A percentile compares a stretch with the other conserved stretches of the same genome.
These are phyloP conservation scores for Drosophila setifemur DNA, from an alignment of 1,140 invertebrate species.

Conservation along the genomic window DNA sequence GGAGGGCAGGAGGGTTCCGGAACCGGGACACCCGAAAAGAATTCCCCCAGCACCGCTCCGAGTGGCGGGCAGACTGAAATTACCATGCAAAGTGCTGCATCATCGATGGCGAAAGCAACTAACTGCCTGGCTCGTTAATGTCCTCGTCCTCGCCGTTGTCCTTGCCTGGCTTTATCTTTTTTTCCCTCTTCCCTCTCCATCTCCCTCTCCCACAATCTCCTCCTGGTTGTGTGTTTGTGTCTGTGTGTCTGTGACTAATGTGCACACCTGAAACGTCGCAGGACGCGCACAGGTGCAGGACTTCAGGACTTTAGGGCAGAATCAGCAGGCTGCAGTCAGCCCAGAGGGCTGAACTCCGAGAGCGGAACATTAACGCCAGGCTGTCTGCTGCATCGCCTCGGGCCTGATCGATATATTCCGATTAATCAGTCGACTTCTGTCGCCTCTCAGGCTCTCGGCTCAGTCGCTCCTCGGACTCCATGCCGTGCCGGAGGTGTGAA, in stretches of 20 bases:
- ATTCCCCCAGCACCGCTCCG: constrained; percentile 17
- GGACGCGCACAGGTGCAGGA: constrained; percentile 71
- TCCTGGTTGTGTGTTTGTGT: constrained; percentile 22
- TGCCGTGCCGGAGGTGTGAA: constrained; percentile 69
- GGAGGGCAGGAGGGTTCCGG: background rate
- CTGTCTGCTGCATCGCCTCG: constrained; percentile 54
- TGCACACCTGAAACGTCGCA: constrained; percentile 74
- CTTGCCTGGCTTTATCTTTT: constrained; percentile 47
- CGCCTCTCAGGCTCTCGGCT: too few species aligned
- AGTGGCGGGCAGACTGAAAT: constrained; percentile 33
- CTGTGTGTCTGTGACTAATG: constrained; percentile 66
- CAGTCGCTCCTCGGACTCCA: constrained; percentile 25
- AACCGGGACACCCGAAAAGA: constrained; percentile 20
- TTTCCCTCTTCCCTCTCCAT: constrained; percentile 2
- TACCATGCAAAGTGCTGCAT: constrained; percentile 70
- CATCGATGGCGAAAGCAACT: constrained; percentile 52
- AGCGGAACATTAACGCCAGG: constrained; percentile 64
- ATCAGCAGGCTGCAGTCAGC: constrained; percentile 31
- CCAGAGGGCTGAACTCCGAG: background rate
- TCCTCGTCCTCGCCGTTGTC: constrained; percentile 48
- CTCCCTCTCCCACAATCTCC: background rate
- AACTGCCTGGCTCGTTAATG: constrained; percentile 79
- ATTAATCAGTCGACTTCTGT: constrained; percentile 74
- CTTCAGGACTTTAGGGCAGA: background rate
- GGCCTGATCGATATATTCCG: constrained; percentile 72